Evolutionary conservation across 35 echinoderm and acorn worm species (phyloP).

Genomic region (Diadema setosum): DNA sequence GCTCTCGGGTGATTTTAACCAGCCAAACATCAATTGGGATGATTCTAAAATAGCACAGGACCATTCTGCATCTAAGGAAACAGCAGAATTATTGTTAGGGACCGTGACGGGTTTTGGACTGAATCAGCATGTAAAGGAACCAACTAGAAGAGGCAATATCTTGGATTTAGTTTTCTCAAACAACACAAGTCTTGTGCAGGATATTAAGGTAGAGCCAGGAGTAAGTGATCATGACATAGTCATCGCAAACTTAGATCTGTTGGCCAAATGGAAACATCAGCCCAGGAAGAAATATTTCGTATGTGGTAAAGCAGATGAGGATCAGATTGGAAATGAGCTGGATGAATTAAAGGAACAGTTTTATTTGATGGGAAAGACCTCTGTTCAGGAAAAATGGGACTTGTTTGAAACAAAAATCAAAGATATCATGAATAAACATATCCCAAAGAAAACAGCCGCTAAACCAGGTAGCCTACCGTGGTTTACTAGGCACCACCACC

Average conservation of each 20-base stretch:
- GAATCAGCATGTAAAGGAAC: background rate
- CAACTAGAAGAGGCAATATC: background rate
- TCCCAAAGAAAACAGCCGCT: background rate
- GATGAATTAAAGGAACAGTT: background rate
- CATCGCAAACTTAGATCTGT: background rate
- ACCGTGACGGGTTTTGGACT: background rate
- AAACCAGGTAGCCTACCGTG: conserved; percentile 15
- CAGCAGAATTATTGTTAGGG: background rate
- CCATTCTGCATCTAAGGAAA: background rate
- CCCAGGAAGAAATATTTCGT: background rate
- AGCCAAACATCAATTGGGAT: background rate
- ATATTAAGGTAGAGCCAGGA: background rate
- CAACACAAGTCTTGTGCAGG: background rate
- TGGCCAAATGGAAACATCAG: background rate
- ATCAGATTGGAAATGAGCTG: background rate
- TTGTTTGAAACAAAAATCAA: background rate
- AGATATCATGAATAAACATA: conserved; percentile 14
- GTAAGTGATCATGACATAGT: background rate
- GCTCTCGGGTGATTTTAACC: background rate
- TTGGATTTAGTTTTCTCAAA: background rate
- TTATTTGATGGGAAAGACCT: background rate
- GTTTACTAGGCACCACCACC: background rate
- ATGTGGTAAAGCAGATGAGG: background rate
- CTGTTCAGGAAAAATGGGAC: conserved; percentile 7
- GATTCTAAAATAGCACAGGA: background rate